A percentile compares a stretch with the other conserved stretches of the same genome.
Evolutionary conservation across 2,797 vertebrate species (phyloP).

Genomic region (Kryptolebias ocellatus): DNA sequence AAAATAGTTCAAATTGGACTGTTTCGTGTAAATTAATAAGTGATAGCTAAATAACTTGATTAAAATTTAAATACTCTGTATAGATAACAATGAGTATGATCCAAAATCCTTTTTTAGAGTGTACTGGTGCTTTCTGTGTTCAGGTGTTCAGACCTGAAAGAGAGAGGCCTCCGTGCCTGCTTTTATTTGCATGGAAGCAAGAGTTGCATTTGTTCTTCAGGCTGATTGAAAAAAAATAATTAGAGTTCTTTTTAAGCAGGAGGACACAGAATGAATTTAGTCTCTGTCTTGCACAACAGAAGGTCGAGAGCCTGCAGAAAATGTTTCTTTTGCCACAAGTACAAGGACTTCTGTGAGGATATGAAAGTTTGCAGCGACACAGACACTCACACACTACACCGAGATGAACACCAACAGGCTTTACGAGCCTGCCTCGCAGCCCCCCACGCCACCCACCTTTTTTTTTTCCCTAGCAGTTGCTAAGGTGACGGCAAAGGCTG

Average conservation of each 20-base stretch:
- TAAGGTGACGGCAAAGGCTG: conserved; percentile 85
- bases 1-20: no score
- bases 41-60: no score
- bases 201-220: conserved; percentile 13
- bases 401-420: conserved; percentile 69
- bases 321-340: conserved; percentile 50
- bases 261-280: conserved; percentile 4
- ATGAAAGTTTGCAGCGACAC: conserved; percentile 63
- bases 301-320: conserved; percentile 61
- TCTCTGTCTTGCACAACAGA: conserved; percentile 46
- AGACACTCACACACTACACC: conserved; percentile 45
- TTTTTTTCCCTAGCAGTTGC: conserved; percentile 80
- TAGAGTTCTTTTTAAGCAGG: not conserved
- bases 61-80: no score
- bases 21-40: no score
- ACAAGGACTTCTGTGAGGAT: conserved; percentile 62
- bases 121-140: conserved; percentile 1
- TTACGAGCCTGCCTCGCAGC: conserved; percentile 76
- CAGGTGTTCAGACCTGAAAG: conserved; percentile 35
- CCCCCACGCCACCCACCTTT: conserved; percentile 81
- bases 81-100: no score
- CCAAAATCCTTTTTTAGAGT: no score
- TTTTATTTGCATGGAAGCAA: conserved; percentile 7
- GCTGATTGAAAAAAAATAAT: conserved; percentile 9
- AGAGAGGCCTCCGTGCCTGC: conserved; percentile 3